Base-by-base conservation (phyloP, 2,888 invertebrate genomes). In the Leucophenga maculata region DNA sequence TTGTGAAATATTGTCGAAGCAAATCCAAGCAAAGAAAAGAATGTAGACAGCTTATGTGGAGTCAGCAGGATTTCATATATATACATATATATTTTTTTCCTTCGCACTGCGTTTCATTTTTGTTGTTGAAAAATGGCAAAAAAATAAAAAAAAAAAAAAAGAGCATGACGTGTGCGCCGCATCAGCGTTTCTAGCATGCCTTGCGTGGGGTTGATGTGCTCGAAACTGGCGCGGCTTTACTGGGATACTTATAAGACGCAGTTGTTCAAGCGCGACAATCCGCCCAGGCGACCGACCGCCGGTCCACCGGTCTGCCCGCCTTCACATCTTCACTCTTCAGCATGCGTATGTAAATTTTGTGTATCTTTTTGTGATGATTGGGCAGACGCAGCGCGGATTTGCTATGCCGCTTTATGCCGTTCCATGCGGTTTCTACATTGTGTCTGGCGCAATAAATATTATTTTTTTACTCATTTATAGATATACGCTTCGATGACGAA, bases 141-240 rank as follows among this genome's bases (percentile, higher is more conserved):
- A 39, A 39, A 39, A 39, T 11, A 39, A 8, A 8, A 39, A 11
- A 11, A 39, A 11, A 11, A 8, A 39, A 39, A 11, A 39, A 39
- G 11, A 39, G 26, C 16, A 71, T 71, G 72, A 74, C 76, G 73
- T 76, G 73, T 74, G 74, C 75, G 54, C 59, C 72, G 69, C 72
- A 76, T 76, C 76, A 74, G 76, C 76, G 70, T 72, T 73, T 73
- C 48, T 69, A 60, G 64, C 14, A 9, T 14, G n/a, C 48, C 48
- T 16, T 50, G 32, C 13, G 48, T 57, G 54, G 66, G 55, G 66
- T 52, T 44, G 66, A 4, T 44, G 31, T 18, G 44, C 39, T 48
- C 32, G 26, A 18, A 6, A 26, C 20, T 57, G 26, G 14, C 14
- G 16, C 48, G 59, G 60, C n/a, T 26, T 16, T 32, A 22, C 46